Evolutionary conservation across 2,888 invertebrate species (phyloP), one percentile per base, ranked within the genome.

Genomic region (Leptothorax acervorum): DNA sequence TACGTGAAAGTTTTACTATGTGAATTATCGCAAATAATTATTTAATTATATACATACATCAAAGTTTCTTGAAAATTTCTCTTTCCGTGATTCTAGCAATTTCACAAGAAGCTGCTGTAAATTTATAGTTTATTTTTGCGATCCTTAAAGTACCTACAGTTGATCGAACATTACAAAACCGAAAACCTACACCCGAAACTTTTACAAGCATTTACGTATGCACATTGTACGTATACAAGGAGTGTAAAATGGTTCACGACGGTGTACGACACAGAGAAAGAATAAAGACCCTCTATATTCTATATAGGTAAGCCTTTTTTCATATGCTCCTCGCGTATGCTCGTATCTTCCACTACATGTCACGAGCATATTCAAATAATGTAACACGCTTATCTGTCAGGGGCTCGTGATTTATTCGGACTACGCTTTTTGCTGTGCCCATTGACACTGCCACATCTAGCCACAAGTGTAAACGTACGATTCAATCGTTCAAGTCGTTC

Each of bases 371-470:
- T 83, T 81, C 83, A 83, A 90, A 89, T 90, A 90, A 88, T 85
- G 86, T 86, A 45, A 51, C 76, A 90, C 87, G 88, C 86, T 84
- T 90, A 90, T 86, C 87, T 66, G 82, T 87, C 86, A 71, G 48
- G 23, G 84, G 18, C 51, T 57, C 85, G 85, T 85, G 86, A 88
- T 91, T 87, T 89, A 90, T 89, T 89, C 88, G 85, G 85, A 87
- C 86, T 88, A 91, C 91, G 88, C 91, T 88, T 89, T 90, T 90
- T 88, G 73, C 87, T 87, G 87, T 83, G 74, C 81, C 83, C 85
- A 89, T 86, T 84, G 85, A 86, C 78, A 83, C 62, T 62, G 39
- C 83, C 84, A 81, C 53, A 81, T 87, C 79, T 66, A 85, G 74
- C 51, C 45, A 65, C 74, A 31, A 70, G 68, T 82, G 83, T 60